A percentile compares a stretch with the other conserved stretches of the same genome.
These are phyloP conservation scores for Ostrea denselamellosa DNA, from an alignment of 1,140 invertebrate genomes.

Conservation along the genomic window DNA sequence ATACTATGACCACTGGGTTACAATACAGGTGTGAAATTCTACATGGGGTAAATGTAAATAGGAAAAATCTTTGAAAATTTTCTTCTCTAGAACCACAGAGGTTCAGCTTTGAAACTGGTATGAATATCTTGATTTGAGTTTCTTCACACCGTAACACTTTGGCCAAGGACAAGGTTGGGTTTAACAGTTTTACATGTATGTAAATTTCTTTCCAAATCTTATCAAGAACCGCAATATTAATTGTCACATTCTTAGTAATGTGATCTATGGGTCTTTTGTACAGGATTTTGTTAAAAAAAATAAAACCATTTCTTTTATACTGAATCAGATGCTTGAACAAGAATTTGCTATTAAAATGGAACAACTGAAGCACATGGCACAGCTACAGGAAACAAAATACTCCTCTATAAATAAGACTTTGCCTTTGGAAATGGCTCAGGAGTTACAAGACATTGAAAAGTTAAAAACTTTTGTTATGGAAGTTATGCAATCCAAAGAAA, in stretches of 20 bases:
- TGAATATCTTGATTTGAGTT: no score
- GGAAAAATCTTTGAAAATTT: no score
- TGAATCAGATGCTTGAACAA: constrained; percentile 64
- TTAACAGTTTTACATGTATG: no score
- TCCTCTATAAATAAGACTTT: constrained; percentile 56
- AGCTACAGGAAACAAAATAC: constrained; percentile 65
- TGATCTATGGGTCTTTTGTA: background rate
- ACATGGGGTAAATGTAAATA: no score
- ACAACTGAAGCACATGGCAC: constrained; percentile 60
- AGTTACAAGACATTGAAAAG: constrained; percentile 58
- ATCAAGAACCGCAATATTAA: no score
- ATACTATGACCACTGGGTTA: no score
- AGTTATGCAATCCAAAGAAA: constrained; percentile 65
- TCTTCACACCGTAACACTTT: no score
- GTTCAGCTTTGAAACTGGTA: no score
- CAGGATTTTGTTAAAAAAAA: background rate
- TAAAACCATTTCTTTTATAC: background rate
- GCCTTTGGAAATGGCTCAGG: constrained; percentile 61
- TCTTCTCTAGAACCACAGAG: no score
- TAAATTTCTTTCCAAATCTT: no score
- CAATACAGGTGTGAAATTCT: no score
- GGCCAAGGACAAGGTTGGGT: no score
- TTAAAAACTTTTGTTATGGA: constrained; percentile 58
- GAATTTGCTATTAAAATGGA: constrained; percentile 67
- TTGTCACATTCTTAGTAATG: background rate